phyloP scores from a whole-genome alignment of 1,140 invertebrate genomes.

The Streblospio benedicti region DNA sequence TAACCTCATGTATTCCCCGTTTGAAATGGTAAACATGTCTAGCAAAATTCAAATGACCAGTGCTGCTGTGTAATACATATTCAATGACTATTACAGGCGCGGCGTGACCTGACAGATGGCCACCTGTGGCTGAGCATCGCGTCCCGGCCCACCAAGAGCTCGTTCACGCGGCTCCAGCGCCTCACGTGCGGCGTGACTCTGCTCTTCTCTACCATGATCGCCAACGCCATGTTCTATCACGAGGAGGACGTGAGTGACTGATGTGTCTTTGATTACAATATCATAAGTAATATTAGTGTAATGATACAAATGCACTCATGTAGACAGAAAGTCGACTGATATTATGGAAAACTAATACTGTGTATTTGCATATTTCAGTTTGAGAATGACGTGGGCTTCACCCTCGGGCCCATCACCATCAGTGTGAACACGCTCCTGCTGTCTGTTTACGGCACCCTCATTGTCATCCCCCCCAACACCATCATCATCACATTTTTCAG shows the following conservation, averaged over 20 bases:
- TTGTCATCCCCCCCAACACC: conserved; percentile 12
- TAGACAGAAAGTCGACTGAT: no score
- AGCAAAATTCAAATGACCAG: no score
- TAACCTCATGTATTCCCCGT: no score
- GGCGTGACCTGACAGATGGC: conserved; percentile 23
- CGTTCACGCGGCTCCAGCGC: conserved; percentile 33
- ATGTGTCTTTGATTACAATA: no score
- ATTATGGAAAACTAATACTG: no score
- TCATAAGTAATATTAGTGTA: no score
- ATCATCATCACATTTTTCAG: conserved; percentile 27
- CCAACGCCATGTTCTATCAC: conserved; percentile 17
- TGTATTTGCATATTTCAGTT: no score
- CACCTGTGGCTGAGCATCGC: conserved; percentile 25
- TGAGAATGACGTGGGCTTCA: background rate
- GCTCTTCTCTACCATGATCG: conserved; percentile 29
- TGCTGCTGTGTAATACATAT: no score
- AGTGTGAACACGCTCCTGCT: background rate
- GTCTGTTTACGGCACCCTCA: background rate
- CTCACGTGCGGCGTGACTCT: conserved; percentile 34
- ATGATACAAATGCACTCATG: no score
- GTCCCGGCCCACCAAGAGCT: conserved; percentile 13
- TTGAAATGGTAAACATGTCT: no score
- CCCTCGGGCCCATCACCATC: conserved; percentile 5
- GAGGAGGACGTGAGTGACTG: background rate
- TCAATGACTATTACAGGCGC: no score